Percentiles rank a stretch among this genome's conserved stretches.
Conservation (phyloP, 2,888 invertebrate genomes). For the Drosophila vallismaia region DNA sequence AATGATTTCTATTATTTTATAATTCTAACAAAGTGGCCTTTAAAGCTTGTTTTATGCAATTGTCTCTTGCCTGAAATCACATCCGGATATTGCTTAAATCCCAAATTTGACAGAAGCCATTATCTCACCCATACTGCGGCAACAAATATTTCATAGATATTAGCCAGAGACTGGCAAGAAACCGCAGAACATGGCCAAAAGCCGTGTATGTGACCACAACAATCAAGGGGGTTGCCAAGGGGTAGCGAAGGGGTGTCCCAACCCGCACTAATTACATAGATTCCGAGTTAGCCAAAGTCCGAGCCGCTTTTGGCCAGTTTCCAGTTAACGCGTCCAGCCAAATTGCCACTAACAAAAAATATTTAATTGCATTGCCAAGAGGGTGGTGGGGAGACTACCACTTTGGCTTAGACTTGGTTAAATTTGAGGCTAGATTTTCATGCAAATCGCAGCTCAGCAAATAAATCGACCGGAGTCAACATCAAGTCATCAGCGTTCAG, state of each 20-base stretch:
- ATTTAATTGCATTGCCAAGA: constrained; percentile 32
- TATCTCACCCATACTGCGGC: constrained; percentile 18
- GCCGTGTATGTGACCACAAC: constrained; percentile 35
- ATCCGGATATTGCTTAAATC: constrained; percentile 68
- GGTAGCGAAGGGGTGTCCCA: neutral
- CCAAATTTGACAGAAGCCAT: constrained; percentile 48
- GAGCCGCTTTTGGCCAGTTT: constrained; percentile 36
- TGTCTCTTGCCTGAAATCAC: constrained; percentile 20
- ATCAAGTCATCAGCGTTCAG: constrained; percentile 51
- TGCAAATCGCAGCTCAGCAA: constrained; percentile 53
- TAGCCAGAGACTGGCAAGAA: constrained; percentile 22
- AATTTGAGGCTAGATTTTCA: constrained; percentile 43
- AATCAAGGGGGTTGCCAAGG: constrained; percentile 33
- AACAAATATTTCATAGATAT: constrained; percentile 7
- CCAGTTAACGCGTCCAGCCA: constrained; percentile 26
- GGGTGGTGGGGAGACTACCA: constrained; percentile 2
- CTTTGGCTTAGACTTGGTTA: constrained; percentile 13
- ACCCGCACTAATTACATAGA: constrained; percentile 60
- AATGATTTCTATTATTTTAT: neutral
- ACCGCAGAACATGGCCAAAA: constrained; percentile 16
- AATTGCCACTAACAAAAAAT: constrained; percentile 41
- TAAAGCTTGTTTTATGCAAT: constrained; percentile 50
- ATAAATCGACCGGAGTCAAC: constrained; percentile 55
- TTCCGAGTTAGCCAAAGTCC: constrained; percentile 15
- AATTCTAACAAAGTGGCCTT: constrained; percentile 5